Percentiles rank a stretch among this genome's conserved stretches.
Conservation (phyloP, 2,888 invertebrate genomes). For the Catonia carolina region DNA sequence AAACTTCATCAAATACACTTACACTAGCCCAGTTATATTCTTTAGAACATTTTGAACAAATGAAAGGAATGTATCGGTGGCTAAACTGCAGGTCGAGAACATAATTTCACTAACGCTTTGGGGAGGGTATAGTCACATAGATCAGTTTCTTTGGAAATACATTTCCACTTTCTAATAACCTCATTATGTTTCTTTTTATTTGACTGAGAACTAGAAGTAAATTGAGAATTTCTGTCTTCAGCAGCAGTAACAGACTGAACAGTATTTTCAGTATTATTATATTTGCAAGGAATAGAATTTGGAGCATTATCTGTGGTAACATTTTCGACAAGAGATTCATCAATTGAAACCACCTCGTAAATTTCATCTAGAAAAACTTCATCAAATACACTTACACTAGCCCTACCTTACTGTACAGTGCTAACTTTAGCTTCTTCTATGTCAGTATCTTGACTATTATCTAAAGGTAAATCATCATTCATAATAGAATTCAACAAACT, state of each 20-base stretch:
- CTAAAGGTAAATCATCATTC: background rate
- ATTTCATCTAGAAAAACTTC: background rate
- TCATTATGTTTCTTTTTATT: background rate
- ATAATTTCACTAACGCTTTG: background rate
- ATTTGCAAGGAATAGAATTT: too few relatives aligned
- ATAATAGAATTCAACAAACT: too few relatives aligned
- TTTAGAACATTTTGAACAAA: background rate
- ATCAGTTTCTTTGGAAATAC: background rate
- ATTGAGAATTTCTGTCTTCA: background rate
- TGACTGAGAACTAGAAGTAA: background rate
- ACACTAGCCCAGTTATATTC: too few relatives aligned
- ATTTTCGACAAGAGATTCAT: too few relatives aligned
- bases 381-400: background rate
- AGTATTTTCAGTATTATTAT: too few relatives aligned
- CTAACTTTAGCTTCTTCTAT: background rate
- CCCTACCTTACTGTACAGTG: background rate
- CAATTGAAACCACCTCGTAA: background rate
- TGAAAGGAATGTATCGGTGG: background rate
- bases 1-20: too few relatives aligned
- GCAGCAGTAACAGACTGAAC: background rate
- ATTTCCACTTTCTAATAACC: background rate
- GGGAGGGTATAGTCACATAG: background rate
- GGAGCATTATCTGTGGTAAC: too few relatives aligned
- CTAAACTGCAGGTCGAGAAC: background rate
- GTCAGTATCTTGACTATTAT: background rate